Evolutionary conservation across 2,797 vertebrate species (phyloP).

Genomic region (Natrix natrix): DNA sequence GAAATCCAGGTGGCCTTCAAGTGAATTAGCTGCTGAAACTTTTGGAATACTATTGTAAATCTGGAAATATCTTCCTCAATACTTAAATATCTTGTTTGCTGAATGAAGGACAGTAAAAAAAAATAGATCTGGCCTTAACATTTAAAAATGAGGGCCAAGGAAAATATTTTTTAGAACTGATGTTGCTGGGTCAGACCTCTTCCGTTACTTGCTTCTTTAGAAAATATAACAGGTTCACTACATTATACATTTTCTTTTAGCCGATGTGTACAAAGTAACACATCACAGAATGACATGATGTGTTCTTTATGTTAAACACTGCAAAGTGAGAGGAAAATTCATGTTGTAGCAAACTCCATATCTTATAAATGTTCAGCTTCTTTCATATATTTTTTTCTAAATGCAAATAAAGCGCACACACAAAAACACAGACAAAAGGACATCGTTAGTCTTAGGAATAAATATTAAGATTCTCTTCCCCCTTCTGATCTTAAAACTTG

Average conservation of each 20-base stretch:
- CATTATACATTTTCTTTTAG: background rate
- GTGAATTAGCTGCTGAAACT: background rate
- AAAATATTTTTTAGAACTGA: background rate
- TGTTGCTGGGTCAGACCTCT: background rate
- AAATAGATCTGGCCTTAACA: background rate
- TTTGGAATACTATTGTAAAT: background rate
- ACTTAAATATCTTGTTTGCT: background rate
- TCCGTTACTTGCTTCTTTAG: background rate
- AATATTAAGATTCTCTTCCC: background rate
- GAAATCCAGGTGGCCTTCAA: background rate
- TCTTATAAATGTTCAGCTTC: background rate
- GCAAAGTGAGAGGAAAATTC: background rate
- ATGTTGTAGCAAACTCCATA: background rate
- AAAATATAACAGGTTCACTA: background rate
- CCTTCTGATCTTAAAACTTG: background rate
- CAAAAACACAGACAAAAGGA: background rate
- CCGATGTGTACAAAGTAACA: background rate
- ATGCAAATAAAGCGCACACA: background rate
- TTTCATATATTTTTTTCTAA: slow-evolving; percentile 45
- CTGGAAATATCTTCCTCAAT: background rate
- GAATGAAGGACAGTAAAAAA: background rate
- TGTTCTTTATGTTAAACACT: background rate
- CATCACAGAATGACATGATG: background rate
- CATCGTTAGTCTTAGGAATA: background rate
- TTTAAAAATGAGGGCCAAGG: background rate